Percentiles rank a stretch among this genome's conserved stretches.
These are phyloP conservation scores for Julus scandinavius DNA, from an alignment of 2,888 invertebrate genomes.

Conservation along the genomic window DNA sequence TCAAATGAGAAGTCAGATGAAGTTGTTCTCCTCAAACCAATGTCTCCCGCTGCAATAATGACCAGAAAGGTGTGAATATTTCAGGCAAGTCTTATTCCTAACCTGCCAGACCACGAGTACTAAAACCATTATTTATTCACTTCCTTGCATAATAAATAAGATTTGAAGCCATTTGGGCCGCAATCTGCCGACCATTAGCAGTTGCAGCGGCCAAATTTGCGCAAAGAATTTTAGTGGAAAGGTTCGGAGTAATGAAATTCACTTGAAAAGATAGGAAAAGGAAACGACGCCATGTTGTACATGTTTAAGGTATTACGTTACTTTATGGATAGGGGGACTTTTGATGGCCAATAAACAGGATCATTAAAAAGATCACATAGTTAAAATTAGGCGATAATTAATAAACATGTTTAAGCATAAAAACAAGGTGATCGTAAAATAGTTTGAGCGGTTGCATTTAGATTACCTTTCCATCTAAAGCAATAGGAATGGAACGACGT, in stretches of 20 bases:
- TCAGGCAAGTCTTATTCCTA: background rate
- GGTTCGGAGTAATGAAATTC: background rate
- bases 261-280: background rate
- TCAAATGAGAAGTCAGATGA: background rate
- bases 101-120: background rate
- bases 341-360: conserved; percentile 26
- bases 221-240: background rate
- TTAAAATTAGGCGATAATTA: background rate
- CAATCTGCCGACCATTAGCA: background rate
- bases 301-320: background rate
- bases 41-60: background rate
- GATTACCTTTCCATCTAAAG: background rate
- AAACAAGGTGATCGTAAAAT: background rate
- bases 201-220: background rate
- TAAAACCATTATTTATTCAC: background rate
- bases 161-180: background rate
- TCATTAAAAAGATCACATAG: background rate
- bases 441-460: too few relatives aligned
- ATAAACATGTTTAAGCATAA: conserved; percentile 13
- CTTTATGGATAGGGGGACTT: background rate
- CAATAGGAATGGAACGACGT: background rate
- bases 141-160: conserved; percentile 24
- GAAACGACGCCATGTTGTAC: conserved; percentile 12
- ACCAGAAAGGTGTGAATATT: background rate
- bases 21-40: background rate